phyloP scores from a whole-genome alignment of 2,113 vertebrate species.

The Arenaria interpres region DNA sequence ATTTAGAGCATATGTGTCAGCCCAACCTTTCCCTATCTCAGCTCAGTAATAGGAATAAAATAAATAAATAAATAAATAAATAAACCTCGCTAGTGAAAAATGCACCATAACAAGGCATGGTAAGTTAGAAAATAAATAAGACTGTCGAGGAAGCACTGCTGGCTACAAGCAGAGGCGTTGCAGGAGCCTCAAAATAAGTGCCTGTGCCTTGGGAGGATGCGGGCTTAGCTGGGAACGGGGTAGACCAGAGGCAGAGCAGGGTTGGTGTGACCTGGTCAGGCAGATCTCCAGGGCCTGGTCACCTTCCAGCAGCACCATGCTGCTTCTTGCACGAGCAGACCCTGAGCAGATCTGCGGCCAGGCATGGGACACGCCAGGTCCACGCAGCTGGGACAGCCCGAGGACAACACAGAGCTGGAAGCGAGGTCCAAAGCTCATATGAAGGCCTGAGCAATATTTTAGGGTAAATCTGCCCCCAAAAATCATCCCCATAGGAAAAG shows the following conservation, averaged over 20 bases:
- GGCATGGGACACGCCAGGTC: background rate
- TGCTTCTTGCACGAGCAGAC: background rate
- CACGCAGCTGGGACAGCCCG: background rate
- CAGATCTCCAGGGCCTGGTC: background rate
- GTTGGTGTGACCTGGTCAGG: background rate
- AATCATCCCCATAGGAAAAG: background rate
- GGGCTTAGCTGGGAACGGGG: background rate
- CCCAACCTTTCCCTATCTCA: background rate
- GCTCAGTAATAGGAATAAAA: slow-evolving; percentile 24
- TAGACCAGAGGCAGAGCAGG: background rate
- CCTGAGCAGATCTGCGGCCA: background rate
- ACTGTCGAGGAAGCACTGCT: background rate
- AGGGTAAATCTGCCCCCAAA: background rate
- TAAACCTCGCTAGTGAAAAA: background rate
- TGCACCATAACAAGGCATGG: background rate
- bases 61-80: background rate
- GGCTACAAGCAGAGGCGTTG: rapidly evolving
- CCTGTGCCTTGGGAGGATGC: background rate
- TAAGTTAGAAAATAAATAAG: background rate
- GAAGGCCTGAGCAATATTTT: background rate
- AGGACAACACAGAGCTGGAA: background rate
- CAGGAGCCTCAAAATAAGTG: rapidly evolving
- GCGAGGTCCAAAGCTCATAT: background rate
- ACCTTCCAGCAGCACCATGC: background rate
- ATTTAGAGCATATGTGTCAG: background rate